phyloP scores from a whole-genome alignment of 2,113 vertebrate species.

The Elephantulus edwardii region DNA sequence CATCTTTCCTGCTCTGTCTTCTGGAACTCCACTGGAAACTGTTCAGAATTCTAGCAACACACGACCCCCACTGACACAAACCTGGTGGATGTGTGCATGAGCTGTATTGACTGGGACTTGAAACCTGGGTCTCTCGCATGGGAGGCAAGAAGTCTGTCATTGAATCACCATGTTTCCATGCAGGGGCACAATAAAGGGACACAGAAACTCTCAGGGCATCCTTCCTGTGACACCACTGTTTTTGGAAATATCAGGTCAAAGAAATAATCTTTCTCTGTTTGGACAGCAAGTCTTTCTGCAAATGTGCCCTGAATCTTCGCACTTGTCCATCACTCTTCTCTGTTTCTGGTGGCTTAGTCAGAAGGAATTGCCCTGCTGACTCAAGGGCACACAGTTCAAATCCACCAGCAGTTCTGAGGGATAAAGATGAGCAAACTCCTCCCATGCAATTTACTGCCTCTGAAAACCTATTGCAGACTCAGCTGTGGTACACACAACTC shows the following conservation, averaged over 20 bases:
- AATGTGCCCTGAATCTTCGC: not conserved
- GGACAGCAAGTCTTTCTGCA: not conserved
- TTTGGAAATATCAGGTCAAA: not conserved
- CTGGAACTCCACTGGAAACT: not conserved
- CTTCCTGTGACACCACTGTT: not conserved
- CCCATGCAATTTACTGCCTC: too few species aligned
- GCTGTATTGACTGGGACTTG: not conserved
- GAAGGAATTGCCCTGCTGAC: too few species aligned
- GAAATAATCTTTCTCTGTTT: not conserved
- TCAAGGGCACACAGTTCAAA: too few species aligned
- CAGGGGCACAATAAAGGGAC: not conserved
- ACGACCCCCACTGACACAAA: too few species aligned
- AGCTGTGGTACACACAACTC: too few species aligned
- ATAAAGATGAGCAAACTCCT: too few species aligned
- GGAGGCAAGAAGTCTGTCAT: not conserved
- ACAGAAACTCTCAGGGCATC: accelerated
- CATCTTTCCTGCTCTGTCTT: not conserved
- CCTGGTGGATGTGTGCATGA: not conserved
- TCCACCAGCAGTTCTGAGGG: too few species aligned
- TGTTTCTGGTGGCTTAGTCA: too few species aligned
- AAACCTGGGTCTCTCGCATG: not conserved
- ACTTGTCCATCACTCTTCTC: not conserved
- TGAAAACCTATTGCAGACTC: too few species aligned
- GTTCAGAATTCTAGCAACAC: not conserved
- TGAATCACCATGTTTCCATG: not conserved